Evolutionary conservation across 2,888 invertebrate species (phyloP), one percentile per base, ranked within the genome.

Genomic region (Scrobipalpa costella): DNA sequence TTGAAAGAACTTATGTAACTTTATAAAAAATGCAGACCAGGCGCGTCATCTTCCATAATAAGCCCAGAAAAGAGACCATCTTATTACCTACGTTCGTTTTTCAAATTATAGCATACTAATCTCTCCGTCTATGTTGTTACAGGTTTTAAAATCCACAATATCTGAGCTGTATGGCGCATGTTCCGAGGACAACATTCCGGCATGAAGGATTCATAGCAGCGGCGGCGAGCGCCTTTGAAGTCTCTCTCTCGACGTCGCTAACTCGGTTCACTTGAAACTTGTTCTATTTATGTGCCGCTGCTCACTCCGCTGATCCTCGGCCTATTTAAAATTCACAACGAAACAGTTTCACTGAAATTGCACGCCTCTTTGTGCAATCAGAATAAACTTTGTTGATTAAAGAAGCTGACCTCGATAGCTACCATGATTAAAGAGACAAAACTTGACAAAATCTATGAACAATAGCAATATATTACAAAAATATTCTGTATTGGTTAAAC

Each of bases 251-350:
- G 77, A 75, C 76, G 71, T 77, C 73, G 70, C 72, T 69, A 69
- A 73, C 72, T 73, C 71, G 70, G 69, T 71, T 75, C 74, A 74
- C 77, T 80, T 75, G 70, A 75, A 79, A 78, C 73, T 80, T 79
- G 70, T 69, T 68, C 75, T 73, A 72, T 76, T 79, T 71, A 75
- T 73, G 72, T 71, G 70, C 66, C 73, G 72, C 67, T 71, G 73
- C 72, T 71, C 67, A 67, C 63, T 58, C 57, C 59, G 57, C 59
- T 68, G 34, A 63, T 63, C 68, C 27, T 44, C 63, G 33, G 64
- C 61, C 67, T 63, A 50, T 66, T 63, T 66, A 62, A 64, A 64
- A 66, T 66, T 66, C 61, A 64, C 59, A 64, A 61, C 49, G 65
- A 64, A 64, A 65, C 63, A 59, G 52, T 61, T n/a, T n/a, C 44